Percentiles rank a stretch among this genome's conserved stretches.
Evolutionary conservation across 2,888 invertebrate species (phyloP).

Genomic region (Diploptera punctata): DNA sequence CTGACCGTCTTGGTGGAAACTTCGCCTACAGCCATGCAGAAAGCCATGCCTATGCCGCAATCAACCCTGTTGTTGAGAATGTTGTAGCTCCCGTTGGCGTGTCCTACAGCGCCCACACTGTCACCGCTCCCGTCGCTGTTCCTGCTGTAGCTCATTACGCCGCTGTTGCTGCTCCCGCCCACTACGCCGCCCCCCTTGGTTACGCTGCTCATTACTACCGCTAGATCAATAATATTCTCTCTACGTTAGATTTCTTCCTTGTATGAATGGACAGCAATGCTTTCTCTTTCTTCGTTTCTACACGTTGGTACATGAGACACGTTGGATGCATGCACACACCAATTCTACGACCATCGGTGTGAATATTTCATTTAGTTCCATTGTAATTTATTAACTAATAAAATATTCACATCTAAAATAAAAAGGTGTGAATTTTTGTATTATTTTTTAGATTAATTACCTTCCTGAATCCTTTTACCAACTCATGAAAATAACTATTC

Average conservation of each 20-base stretch:
- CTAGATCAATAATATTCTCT: background rate
- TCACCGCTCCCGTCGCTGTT: conserved; percentile 41
- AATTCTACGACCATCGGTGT: background rate
- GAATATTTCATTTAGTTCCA: background rate
- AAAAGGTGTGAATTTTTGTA: no score
- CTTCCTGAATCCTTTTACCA: no score
- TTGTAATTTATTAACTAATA: background rate
- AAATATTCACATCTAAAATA: background rate
- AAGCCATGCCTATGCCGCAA: conserved; percentile 59
- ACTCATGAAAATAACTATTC: no score
- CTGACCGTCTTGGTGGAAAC: conserved; percentile 60
- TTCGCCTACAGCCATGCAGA: conserved; percentile 63
- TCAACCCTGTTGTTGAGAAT: conserved; percentile 54
- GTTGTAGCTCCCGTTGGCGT: conserved; percentile 53
- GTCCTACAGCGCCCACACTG: conserved; percentile 50
- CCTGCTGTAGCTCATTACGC: no score
- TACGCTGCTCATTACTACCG: conserved; percentile 1
- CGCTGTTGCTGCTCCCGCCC: conserved; percentile 36
- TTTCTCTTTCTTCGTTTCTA: background rate
- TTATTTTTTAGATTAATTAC: no score
- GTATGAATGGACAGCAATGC: background rate
- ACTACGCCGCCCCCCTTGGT: conserved; percentile 21
- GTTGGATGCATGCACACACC: background rate
- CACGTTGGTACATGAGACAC: background rate
- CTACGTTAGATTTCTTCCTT: background rate